Conservation (phyloP, 2,888 invertebrate species). For the Diarsia dahlii region DNA sequence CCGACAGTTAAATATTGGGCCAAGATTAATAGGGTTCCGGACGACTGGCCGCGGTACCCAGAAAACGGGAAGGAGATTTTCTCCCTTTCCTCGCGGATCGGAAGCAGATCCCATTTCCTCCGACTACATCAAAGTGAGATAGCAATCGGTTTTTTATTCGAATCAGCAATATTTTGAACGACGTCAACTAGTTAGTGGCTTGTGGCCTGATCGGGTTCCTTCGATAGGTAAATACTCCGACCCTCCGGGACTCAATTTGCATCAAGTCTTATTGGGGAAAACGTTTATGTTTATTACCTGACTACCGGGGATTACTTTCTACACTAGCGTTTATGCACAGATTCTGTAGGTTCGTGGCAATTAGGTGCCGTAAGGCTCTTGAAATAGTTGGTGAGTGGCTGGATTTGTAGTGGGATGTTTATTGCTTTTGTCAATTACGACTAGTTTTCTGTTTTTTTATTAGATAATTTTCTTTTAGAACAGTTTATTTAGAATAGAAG, state of each 20-base stretch:
- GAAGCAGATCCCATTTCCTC: conserved; percentile 90
- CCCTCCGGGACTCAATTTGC: conserved; percentile 68
- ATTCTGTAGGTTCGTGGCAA: conserved; percentile 54
- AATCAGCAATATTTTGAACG: conserved; percentile 89
- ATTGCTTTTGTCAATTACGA: conserved; percentile 14
- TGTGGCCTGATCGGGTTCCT: conserved; percentile 72
- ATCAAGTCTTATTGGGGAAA: conserved; percentile 63
- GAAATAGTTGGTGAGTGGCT: background rate
- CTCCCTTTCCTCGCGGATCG: conserved; percentile 88
- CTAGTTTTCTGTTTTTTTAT: background rate
- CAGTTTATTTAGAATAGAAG: background rate
- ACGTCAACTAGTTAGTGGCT: conserved; percentile 80
- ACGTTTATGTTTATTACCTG: conserved; percentile 67
- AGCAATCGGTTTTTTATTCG: conserved; percentile 89
- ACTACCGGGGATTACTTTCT: conserved; percentile 65
- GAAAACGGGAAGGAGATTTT: conserved; percentile 86
- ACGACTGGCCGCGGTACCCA: conserved; percentile 79
- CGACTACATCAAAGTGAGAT: conserved; percentile 90
- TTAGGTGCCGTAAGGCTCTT: conserved; percentile 45
- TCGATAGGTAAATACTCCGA: conserved; percentile 70
- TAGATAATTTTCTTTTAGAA: background rate
- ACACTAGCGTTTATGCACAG: conserved; percentile 49
- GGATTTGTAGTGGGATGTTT: conserved; percentile 13
- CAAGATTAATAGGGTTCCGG: conserved; percentile 79
- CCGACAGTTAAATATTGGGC: conserved; percentile 80